Conservation (phyloP, 2,797 vertebrate species). For the Diplodus puntazzo region DNA sequence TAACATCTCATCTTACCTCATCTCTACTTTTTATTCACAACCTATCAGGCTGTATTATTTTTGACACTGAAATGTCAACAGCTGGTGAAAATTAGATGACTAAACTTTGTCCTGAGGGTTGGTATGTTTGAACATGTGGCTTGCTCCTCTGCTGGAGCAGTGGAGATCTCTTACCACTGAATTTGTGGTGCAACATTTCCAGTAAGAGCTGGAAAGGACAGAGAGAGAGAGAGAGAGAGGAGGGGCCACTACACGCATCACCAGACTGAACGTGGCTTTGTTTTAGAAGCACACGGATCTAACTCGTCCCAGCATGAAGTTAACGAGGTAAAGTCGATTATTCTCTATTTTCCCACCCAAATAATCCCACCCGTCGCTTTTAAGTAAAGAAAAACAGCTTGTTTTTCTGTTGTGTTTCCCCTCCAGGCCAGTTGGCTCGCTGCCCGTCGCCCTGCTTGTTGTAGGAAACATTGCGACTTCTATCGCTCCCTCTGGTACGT, state of each 20-base stretch:
- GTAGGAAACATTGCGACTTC: neutral
- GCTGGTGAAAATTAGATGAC: too few species aligned
- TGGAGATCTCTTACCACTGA: too few species aligned
- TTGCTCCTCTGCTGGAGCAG: too few species aligned
- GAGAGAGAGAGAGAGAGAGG: neutral
- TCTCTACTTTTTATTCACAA: too few species aligned
- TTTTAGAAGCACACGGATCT: neutral
- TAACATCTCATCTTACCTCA: too few species aligned
- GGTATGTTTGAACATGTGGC: too few species aligned
- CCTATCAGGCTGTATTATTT: too few species aligned
- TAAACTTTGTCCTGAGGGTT: too few species aligned
- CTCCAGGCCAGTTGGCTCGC: neutral
- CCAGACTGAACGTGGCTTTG: rapidly evolving
- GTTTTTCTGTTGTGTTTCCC: neutral
- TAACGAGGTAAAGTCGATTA: slow-evolving; percentile 7
- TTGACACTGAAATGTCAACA: too few species aligned
- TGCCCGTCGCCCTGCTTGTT: slow-evolving; percentile 16
- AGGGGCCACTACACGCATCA: neutral
- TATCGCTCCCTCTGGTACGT: slow-evolving; percentile 29
- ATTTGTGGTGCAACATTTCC: too few species aligned
- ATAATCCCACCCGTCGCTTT: rapidly evolving
- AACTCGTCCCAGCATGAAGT: neutral
- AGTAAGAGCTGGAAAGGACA: too few species aligned
- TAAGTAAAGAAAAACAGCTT: neutral
- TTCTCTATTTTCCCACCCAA: rapidly evolving